Conservation (phyloP, 2,113 vertebrate genomes). For the Sisor rabdophorus region DNA sequence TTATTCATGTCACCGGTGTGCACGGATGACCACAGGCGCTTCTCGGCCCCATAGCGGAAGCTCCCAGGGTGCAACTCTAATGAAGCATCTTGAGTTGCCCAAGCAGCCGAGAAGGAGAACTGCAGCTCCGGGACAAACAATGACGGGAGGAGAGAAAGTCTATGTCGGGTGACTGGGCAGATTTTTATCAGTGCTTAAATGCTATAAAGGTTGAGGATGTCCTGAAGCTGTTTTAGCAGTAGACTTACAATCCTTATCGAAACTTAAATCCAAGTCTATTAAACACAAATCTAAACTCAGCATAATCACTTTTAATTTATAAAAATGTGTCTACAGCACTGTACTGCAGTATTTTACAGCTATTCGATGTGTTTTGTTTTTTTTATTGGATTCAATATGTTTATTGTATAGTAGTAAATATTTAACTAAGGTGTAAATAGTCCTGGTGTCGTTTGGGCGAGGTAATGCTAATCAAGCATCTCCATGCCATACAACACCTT, state of each 20-base stretch:
- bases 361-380: neutral
- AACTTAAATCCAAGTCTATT: neutral
- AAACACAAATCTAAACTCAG: neutral
- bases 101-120: constrained; percentile 37
- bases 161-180: neutral
- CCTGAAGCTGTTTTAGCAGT: neutral
- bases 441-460: neutral
- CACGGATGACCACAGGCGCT: constrained; percentile 61
- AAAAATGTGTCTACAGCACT: neutral
- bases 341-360: neutral
- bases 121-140: constrained; percentile 29
- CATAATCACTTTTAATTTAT: neutral
- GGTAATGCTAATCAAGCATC: neutral
- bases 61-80: constrained; percentile 65
- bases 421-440: constrained; percentile 1
- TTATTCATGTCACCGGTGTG: constrained; percentile 40
- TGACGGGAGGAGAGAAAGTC: neutral
- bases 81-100: constrained; percentile 65
- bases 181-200: constrained; percentile 12
- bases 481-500: no score
- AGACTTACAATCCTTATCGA: neutral
- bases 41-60: constrained; percentile 60
- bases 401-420: constrained; percentile 12
- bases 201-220: neutral
- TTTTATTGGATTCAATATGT: constrained; percentile 1